Evolutionary conservation across 2,113 vertebrate species (phyloP).

Genomic region (Podarcis raffonei): DNA sequence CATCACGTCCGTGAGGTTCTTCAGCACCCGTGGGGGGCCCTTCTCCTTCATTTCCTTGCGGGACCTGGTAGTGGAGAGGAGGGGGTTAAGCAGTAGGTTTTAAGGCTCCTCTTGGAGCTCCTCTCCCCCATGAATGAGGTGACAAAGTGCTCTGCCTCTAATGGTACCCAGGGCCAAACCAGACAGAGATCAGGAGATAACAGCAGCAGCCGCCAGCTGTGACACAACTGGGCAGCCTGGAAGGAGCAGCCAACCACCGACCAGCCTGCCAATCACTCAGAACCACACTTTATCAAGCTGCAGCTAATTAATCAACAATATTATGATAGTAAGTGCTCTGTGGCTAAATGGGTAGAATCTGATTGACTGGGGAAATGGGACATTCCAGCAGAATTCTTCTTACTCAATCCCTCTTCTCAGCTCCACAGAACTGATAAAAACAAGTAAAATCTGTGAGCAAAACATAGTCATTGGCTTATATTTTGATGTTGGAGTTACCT

Average conservation of each 20-base stretch:
- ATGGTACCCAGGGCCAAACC: not conserved
- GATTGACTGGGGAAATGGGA: not conserved
- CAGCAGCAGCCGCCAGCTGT: no score
- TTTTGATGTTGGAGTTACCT: not conserved
- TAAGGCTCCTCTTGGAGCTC: not conserved
- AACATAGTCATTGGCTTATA: not conserved
- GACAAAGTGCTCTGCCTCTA: not conserved
- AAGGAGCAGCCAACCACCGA: not conserved
- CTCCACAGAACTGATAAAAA: not conserved
- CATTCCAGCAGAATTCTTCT: not conserved
- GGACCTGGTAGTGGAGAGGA: slow-evolving; percentile 24
- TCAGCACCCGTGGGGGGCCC: slow-evolving; percentile 69
- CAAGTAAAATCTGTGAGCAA: not conserved
- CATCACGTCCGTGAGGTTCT: slow-evolving; percentile 72
- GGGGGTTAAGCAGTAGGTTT: not conserved
- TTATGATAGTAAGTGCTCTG: not conserved
- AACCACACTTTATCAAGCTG: not conserved
- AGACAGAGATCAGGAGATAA: not conserved
- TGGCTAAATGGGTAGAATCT: not conserved
- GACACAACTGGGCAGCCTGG: not conserved
- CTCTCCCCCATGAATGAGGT: not conserved
- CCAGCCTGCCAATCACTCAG: not conserved
- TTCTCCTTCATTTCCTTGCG: slow-evolving; percentile 71
- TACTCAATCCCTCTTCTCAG: not conserved
- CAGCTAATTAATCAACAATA: not conserved